These are phyloP conservation scores for Capreolus pygargus DNA, from an alignment of 2,113 vertebrate species.

Conservation along the genomic window DNA sequence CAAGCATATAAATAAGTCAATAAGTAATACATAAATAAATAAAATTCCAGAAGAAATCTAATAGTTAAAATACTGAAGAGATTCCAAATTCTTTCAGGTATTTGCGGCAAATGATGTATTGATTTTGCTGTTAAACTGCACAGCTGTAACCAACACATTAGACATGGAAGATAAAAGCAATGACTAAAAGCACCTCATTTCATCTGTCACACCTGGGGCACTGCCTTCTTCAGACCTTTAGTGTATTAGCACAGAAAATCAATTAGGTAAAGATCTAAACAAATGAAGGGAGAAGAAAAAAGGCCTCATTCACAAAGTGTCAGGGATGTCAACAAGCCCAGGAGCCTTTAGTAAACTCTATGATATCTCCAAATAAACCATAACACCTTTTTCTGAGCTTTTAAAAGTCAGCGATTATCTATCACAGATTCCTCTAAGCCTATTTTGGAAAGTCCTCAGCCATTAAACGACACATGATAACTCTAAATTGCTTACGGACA, in stretches of 20 bases:
- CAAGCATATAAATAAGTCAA: not conserved
- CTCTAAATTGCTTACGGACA: not conserved
- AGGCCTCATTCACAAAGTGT: conserved; percentile 78
- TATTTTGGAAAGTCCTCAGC: not conserved
- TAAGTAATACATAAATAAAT: conserved; percentile 29
- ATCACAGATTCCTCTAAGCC: not conserved
- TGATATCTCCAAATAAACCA: conserved; percentile 72
- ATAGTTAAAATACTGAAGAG: conserved; percentile 79
- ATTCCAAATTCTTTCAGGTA: conserved; percentile 82
- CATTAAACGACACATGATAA: conserved; percentile 17
- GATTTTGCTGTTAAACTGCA: conserved; percentile 86
- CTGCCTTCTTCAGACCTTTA: conserved; percentile 82
- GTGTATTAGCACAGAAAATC: conserved; percentile 87
- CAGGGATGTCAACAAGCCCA: conserved; percentile 68
- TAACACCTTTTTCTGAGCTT: conserved; percentile 71
- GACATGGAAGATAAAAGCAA: conserved; percentile 86
- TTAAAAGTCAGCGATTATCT: conserved; percentile 59
- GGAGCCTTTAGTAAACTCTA: conserved; percentile 64
- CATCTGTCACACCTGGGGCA: conserved; percentile 86
- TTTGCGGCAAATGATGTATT: conserved; percentile 83
- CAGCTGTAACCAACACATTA: conserved; percentile 88
- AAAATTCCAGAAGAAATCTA: conserved; percentile 70
- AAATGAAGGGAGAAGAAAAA: conserved; percentile 82
- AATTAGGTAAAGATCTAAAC: conserved; percentile 86
- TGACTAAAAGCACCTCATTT: conserved; percentile 85